Evolutionary conservation across 1,140 invertebrate species (phyloP).

Genomic region (Gryllus bimaculatus): DNA sequence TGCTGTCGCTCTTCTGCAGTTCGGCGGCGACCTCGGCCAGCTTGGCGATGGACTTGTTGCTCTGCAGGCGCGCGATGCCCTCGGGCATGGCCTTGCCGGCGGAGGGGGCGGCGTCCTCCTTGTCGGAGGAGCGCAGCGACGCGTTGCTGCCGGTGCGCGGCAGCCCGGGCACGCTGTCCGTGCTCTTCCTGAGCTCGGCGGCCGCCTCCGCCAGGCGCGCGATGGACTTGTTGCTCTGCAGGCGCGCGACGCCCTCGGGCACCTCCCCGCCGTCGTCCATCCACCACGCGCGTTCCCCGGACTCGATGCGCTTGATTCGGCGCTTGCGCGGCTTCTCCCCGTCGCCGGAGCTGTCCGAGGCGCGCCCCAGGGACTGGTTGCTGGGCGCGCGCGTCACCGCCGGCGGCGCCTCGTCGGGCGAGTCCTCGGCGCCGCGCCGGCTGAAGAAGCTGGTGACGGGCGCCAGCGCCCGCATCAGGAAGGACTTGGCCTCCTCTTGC

Average conservation of each 20-base stretch:
- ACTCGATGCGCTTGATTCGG: slow-evolving; percentile 37
- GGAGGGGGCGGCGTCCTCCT: background rate
- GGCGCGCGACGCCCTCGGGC: slow-evolving; percentile 31
- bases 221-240: slow-evolving; percentile 22
- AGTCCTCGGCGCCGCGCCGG: background rate
- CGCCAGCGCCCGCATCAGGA: slow-evolving; percentile 55
- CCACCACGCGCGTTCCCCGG: slow-evolving; percentile 53
- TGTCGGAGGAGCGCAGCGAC: background rate
- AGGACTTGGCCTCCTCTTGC: slow-evolving; percentile 57
- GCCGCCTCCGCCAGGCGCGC: slow-evolving; percentile 23
- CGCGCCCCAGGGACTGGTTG: background rate
- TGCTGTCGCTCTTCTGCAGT: background rate
- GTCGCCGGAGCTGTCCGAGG: background rate
- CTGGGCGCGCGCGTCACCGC: background rate
- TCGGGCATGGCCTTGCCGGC: slow-evolving; percentile 30
- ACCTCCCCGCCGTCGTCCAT: slow-evolving; percentile 40
- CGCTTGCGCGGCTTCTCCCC: slow-evolving; percentile 17
- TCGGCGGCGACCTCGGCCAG: background rate
- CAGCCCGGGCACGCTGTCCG: background rate
- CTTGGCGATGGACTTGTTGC: slow-evolving; percentile 26
- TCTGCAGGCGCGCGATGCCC: slow-evolving; percentile 25
- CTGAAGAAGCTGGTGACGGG: slow-evolving; percentile 54
- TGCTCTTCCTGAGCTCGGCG: background rate
- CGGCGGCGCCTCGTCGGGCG: background rate
- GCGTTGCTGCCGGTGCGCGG: slow-evolving; percentile 11